phyloP scores from a whole-genome alignment of 1,140 invertebrate genomes.

The Asbolus verrucosus region DNA sequence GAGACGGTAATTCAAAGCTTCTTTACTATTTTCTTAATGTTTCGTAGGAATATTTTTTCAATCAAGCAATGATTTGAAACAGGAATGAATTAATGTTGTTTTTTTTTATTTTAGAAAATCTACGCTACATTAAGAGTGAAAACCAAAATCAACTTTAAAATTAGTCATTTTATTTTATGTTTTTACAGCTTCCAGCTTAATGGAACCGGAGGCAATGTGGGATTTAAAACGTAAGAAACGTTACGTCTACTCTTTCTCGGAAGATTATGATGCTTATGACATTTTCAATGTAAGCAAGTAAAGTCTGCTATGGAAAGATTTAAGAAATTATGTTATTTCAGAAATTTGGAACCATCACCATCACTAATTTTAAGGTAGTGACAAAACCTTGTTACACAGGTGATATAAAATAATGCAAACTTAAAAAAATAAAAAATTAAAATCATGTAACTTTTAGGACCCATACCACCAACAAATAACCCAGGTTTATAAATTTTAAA shows the following conservation, averaged over 20 bases:
- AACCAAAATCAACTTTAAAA: too few relatives aligned
- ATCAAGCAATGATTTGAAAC: too few relatives aligned
- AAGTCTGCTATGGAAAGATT: too few relatives aligned
- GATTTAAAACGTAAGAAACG: slow-evolving; percentile 44
- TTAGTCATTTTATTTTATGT: too few relatives aligned
- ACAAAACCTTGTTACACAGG: slow-evolving; percentile 59
- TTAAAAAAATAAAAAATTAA: slow-evolving; percentile 6
- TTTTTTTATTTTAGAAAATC: too few relatives aligned
- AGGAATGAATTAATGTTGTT: too few relatives aligned
- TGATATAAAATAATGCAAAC: too few relatives aligned
- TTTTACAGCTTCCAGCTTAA: too few relatives aligned
- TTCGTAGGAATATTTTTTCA: too few relatives aligned
- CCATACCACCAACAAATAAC: slow-evolving; percentile 12
- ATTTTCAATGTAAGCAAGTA: slow-evolving; percentile 57
- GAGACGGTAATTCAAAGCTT: slow-evolving; percentile 41
- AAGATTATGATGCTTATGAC: slow-evolving; percentile 59
- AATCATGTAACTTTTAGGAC: slow-evolving; percentile 45
- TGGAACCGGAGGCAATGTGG: too few relatives aligned
- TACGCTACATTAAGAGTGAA: too few relatives aligned
- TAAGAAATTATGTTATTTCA: slow-evolving; percentile 47
- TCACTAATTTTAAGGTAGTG: slow-evolving; percentile 58
- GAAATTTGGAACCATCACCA: slow-evolving; percentile 56
- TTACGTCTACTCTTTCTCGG: slow-evolving; percentile 51
- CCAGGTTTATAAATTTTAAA: slow-evolving; percentile 10
- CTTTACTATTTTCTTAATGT: neutral